Percentiles rank a stretch among this genome's conserved stretches.
Conservation (phyloP, 2,113 vertebrate genomes). For the Pogona vitticeps region DNA sequence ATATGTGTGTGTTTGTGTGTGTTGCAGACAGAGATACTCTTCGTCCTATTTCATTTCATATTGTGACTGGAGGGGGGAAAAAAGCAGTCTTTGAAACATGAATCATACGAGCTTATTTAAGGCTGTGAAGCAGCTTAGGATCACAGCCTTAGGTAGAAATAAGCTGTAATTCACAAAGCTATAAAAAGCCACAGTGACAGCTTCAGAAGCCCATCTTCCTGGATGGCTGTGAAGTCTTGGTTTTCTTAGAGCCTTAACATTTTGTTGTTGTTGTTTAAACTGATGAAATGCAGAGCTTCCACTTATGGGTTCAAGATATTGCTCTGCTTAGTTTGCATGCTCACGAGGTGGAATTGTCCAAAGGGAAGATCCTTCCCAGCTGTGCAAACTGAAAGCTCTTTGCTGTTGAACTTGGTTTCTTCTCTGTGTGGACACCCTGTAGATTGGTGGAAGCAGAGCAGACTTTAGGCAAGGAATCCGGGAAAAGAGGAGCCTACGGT, state of each 20-base stretch:
- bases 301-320: no score
- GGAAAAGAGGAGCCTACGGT: no score
- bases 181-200: neutral
- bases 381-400: no score
- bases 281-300: neutral
- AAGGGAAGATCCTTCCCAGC: no score
- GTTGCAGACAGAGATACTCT: neutral
- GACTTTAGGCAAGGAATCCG: no score
- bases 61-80: conserved; percentile 12
- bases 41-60: conserved; percentile 17
- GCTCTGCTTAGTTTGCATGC: no score
- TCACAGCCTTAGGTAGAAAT: conserved; percentile 16
- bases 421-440: no score
- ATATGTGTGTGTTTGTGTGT: neutral
- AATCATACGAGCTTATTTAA: conserved; percentile 30
- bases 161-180: conserved; percentile 21
- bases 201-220: neutral
- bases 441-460: no score
- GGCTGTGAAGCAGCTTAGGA: conserved; percentile 3
- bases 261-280: neutral
- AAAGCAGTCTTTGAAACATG: neutral
- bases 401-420: no score
- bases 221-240: neutral
- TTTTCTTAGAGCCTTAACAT: neutral
- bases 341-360: no score